Conservation (phyloP, 2,888 invertebrate genomes). For the Noctua pronuba region DNA sequence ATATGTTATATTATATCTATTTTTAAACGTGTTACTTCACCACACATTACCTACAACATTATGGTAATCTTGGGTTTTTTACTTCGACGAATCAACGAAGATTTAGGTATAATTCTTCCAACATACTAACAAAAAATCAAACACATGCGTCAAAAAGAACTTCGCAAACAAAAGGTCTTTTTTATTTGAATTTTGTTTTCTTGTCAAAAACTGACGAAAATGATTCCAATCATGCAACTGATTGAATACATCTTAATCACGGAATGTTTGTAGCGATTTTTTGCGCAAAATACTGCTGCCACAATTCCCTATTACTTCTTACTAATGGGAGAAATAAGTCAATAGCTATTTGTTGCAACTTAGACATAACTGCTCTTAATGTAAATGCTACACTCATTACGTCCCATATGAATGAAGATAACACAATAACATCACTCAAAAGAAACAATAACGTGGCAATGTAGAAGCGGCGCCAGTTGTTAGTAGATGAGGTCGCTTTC, state of each 20-base stretch:
- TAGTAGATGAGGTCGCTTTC: conserved; percentile 32
- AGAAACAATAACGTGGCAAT: conserved; percentile 47
- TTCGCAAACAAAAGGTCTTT: no score
- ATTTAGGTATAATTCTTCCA: neutral
- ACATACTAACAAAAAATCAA: conserved; percentile 32
- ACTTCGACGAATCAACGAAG: conserved; percentile 17
- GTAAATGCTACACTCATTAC: conserved; percentile 31
- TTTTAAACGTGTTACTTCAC: neutral
- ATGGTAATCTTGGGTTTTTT: conserved; percentile 17
- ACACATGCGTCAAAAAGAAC: neutral
- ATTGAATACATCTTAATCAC: conserved; percentile 10
- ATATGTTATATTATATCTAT: no score
- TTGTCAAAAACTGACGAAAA: conserved; percentile 20
- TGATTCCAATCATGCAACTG: neutral
- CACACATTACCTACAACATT: neutral
- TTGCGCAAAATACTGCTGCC: conserved; percentile 34
- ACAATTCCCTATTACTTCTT: conserved; percentile 42
- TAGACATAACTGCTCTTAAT: conserved; percentile 47
- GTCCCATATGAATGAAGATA: conserved; percentile 48
- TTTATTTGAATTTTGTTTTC: conserved; percentile 19
- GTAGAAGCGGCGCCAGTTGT: conserved; percentile 50
- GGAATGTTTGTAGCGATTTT: conserved; percentile 40
- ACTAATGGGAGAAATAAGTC: conserved; percentile 40
- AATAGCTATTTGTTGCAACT: conserved; percentile 44
- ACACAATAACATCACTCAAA: conserved; percentile 42